Base-by-base conservation (phyloP, 2,888 invertebrate genomes). In the Alcis repandata region DNA sequence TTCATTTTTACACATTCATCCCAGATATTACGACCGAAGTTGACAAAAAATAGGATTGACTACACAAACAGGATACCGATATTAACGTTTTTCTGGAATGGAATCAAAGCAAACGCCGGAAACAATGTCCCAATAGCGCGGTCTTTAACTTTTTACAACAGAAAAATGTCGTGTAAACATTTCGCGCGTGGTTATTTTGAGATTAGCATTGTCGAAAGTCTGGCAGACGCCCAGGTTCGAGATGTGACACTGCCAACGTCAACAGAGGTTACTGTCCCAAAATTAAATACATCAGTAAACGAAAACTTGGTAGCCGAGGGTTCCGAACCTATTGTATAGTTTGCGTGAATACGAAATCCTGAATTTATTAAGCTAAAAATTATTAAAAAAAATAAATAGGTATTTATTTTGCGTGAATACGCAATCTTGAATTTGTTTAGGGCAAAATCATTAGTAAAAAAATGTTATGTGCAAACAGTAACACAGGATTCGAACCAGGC, bases 181-280 rank as follows among this genome's bases (percentile, higher is more conserved):
- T 88, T 84, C 81, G 56, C 57, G 17, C 80, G 79, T 74, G 73
- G 83, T 83, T 93, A 92, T 92, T 93, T 92, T 77, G 73, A 84
- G 88, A 80, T 75, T 73, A 82, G 87, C 87, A 93, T 92, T 92
- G 92, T 92, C 81, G 88, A 86, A 83, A 85, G 77, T 87, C 84
- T 93, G 92, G 92, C 92, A 90, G 63, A 63, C 69, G 76, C 88
- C 92, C 92, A 93, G 85, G 73, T 67, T 56, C 73, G 76, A 73
- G 76, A 80, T 84, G 88, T 87, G 90, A 89, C 89, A 90, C 87
- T 87, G 92, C 91, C 92, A 92, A 91, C 89, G 87, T 85, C 84
- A 89, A 89, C 85, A 90, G 84, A 91, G 91, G 91, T 90, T 88
- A 90, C 78, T 85, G 88, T 83, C 88, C 90, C 83, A 90, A 89